These are phyloP conservation scores for Unio delphinus DNA, from an alignment of 2,888 invertebrate species.

Conservation along the genomic window DNA sequence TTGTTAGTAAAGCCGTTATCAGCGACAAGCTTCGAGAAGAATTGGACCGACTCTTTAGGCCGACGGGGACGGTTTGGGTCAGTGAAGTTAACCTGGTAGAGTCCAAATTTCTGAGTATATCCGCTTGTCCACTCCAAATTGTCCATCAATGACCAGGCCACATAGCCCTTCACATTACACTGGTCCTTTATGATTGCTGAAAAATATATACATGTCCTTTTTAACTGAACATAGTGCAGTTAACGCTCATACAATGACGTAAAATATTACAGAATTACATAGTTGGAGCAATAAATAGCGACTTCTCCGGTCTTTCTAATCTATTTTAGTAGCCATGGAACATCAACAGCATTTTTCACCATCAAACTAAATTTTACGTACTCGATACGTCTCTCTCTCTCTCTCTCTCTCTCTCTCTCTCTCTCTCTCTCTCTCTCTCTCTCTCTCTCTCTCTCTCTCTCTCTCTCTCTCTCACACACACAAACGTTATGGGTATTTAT, in stretches of 20 bases:
- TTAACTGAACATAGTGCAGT: background rate
- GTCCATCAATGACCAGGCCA: slow-evolving; percentile 87
- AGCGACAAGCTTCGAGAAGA: slow-evolving; percentile 49
- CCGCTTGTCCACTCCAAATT: slow-evolving; percentile 88
- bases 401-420: no score
- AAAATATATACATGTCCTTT: slow-evolving; percentile 9
- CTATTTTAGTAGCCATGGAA: no score
- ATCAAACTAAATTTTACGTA: no score
- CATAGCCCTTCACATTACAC: slow-evolving; percentile 76
- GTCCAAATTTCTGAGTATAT: slow-evolving; percentile 80
- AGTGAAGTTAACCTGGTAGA: slow-evolving; percentile 81
- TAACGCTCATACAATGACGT: no score
- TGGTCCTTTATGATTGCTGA: slow-evolving; percentile 55
- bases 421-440: no score
- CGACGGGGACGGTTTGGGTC: slow-evolving; percentile 79
- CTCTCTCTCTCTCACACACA: no score
- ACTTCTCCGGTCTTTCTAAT: background rate
- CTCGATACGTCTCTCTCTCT: no score
- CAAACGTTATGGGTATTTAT: no score
- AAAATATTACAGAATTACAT: background rate
- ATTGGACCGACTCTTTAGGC: slow-evolving; percentile 77
- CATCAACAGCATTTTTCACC: no score
- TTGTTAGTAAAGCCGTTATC: slow-evolving; percentile 45
- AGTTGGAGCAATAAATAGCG: background rate
- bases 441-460: no score